phyloP scores from a whole-genome alignment of 1,140 invertebrate genomes.

The Pomacea maculata region DNA sequence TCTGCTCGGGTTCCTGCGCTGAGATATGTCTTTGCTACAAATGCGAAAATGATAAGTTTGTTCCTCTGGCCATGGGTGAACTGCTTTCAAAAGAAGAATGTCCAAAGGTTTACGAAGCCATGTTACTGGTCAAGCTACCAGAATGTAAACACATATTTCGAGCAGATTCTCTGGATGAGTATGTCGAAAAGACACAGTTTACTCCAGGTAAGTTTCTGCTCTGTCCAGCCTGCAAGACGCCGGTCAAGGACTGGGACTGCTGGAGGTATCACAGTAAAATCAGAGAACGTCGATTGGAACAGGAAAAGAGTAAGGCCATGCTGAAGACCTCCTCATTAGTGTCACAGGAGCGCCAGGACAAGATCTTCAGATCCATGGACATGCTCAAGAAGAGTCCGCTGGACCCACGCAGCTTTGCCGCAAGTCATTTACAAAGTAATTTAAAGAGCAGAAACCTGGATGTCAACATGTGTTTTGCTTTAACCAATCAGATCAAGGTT shows the following conservation, averaged over 20 bases:
- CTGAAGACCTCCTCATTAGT: background rate
- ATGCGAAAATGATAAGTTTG: conserved; percentile 15
- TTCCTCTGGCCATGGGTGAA: background rate
- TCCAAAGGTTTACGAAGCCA: background rate
- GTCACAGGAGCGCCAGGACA: background rate
- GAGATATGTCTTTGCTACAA: conserved; percentile 69
- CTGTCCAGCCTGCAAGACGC: conserved; percentile 3
- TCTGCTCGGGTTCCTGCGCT: conserved; percentile 71
- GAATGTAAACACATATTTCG: conserved; percentile 9
- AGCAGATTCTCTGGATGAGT: conserved; percentile 3
- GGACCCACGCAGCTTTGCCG: conserved; percentile 1
- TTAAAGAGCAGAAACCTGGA: background rate
- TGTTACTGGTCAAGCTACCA: conserved; percentile 1
- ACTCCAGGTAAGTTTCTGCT: background rate
- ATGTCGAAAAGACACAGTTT: background rate
- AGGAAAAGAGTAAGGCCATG: background rate
- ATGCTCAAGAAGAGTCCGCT: background rate
- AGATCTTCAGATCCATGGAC: background rate
- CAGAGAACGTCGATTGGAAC: background rate
- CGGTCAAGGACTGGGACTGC: conserved; percentile 1
- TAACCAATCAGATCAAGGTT: conserved; percentile 16
- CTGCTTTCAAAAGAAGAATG: conserved; percentile 1
- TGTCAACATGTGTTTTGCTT: background rate
- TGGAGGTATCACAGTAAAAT: conserved; percentile 10
- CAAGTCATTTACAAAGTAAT: background rate